Conservation (phyloP, 35 echinoderm and acorn worm genomes). For the Holothuria glaberrima region DNA sequence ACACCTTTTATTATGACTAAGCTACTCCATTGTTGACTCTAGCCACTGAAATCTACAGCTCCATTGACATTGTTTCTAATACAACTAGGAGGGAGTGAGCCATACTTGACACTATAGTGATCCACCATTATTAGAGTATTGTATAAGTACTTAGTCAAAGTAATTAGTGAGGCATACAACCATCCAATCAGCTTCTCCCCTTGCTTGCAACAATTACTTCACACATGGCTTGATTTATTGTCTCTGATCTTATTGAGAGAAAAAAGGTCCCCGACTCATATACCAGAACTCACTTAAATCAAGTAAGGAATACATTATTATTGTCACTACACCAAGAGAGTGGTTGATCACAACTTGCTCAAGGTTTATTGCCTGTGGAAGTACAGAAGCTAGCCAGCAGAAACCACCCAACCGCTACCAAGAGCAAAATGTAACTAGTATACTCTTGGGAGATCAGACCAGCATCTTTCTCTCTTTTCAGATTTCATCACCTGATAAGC, state of each 20-base stretch:
- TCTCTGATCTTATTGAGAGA: slow-evolving; percentile 19
- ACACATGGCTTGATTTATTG: slow-evolving; percentile 40
- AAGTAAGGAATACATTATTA: slow-evolving; percentile 16
- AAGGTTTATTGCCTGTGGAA: neutral
- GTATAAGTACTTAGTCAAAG: neutral
- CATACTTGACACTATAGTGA: too few species aligned
- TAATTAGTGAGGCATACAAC: neutral
- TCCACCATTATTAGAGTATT: too few species aligned
- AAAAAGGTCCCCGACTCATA: slow-evolving; percentile 38
- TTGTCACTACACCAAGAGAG: neutral
- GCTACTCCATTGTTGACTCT: too few species aligned
- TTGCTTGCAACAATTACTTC: slow-evolving; percentile 29
- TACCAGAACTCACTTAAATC: slow-evolving; percentile 19
- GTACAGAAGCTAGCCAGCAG: slow-evolving; percentile 15
- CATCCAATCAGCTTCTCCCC: slow-evolving; percentile 35
- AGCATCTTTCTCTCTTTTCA: slow-evolving; percentile 28
- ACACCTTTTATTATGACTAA: too few species aligned
- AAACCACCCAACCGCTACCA: neutral
- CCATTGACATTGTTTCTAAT: too few species aligned
- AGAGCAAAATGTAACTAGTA: neutral
- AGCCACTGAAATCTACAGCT: too few species aligned
- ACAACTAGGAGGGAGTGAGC: too few species aligned
- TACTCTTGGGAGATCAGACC: slow-evolving; percentile 13
- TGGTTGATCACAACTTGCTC: too few species aligned
- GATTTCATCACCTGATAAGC: slow-evolving; percentile 21